phyloP scores from a whole-genome alignment of 1,140 invertebrate species.

The Magallana angulata region DNA sequence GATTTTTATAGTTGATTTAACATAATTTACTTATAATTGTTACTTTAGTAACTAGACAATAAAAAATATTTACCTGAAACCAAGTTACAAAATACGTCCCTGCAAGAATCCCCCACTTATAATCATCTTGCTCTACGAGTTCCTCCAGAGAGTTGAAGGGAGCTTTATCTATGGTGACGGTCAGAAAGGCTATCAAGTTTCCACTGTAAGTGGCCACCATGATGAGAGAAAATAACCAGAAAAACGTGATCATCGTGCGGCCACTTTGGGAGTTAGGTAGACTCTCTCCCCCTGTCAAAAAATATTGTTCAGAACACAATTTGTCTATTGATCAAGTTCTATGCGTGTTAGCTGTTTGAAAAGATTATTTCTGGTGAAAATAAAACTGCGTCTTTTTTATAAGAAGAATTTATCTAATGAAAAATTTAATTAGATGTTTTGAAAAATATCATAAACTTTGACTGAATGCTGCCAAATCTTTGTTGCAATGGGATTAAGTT shows the following conservation, averaged over 20 bases:
- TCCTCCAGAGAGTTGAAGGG: conserved; percentile 67
- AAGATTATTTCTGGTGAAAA: too few relatives aligned
- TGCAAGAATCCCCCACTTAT: conserved; percentile 62
- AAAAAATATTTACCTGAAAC: not conserved
- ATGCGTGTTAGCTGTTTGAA: too few relatives aligned
- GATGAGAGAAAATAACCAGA: conserved; percentile 68
- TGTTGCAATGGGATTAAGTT: too few relatives aligned
- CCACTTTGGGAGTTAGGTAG: conserved; percentile 60
- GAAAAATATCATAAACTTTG: too few relatives aligned
- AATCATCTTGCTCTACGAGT: conserved; percentile 54
- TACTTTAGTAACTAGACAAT: too few relatives aligned
- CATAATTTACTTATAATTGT: too few relatives aligned
- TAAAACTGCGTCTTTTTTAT: too few relatives aligned
- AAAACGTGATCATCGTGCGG: conserved; percentile 63
- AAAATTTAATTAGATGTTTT: too few relatives aligned
- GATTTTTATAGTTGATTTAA: too few relatives aligned
- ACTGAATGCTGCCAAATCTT: too few relatives aligned
- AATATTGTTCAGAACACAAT: not conserved
- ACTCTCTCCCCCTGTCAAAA: conserved; percentile 35
- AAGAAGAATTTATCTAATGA: too few relatives aligned
- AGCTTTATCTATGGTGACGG: conserved; percentile 59
- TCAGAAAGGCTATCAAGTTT: conserved; percentile 68
- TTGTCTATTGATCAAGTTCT: too few relatives aligned
- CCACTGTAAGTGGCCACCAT: conserved; percentile 68
- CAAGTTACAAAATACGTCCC: conserved; percentile 49